phyloP scores from a whole-genome alignment of 2,113 vertebrate genomes.

The Alethe diademata region DNA sequence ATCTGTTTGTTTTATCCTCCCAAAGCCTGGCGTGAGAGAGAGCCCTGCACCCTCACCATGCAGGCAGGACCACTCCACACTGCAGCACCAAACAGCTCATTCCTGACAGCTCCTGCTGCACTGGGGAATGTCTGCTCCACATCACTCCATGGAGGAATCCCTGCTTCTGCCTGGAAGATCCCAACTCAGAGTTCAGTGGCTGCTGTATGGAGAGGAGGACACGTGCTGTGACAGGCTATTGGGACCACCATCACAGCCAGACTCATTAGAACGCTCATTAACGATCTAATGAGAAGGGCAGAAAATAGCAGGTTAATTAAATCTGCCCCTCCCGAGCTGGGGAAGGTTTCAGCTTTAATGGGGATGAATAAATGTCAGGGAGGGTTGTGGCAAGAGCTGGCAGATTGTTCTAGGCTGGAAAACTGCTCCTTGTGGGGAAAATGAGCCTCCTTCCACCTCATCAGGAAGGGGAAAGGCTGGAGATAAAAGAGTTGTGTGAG shows the following conservation, averaged over 20 bases:
- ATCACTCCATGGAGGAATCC: background rate
- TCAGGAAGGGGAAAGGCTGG: background rate
- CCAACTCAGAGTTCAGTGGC: background rate
- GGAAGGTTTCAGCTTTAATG: background rate
- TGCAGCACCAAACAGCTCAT: background rate
- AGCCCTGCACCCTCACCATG: background rate
- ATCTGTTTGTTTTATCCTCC: background rate
- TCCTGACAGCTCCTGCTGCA: background rate
- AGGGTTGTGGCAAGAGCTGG: background rate
- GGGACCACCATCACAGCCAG: background rate
- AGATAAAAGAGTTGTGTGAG: background rate
- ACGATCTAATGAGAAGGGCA: background rate
- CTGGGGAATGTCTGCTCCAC: background rate
- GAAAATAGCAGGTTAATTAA: slow-evolving; percentile 30
- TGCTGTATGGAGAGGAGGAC: background rate
- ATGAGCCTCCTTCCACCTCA: background rate
- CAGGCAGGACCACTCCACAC: background rate
- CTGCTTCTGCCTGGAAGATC: background rate
- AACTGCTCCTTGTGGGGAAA: background rate
- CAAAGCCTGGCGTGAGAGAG: background rate
- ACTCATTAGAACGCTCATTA: background rate
- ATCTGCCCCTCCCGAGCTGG: background rate
- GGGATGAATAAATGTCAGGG: background rate
- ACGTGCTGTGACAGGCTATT: background rate
- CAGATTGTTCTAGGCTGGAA: background rate